phyloP scores from a whole-genome alignment of 2,888 invertebrate genomes.

The Disparrhopalites patrizii region DNA sequence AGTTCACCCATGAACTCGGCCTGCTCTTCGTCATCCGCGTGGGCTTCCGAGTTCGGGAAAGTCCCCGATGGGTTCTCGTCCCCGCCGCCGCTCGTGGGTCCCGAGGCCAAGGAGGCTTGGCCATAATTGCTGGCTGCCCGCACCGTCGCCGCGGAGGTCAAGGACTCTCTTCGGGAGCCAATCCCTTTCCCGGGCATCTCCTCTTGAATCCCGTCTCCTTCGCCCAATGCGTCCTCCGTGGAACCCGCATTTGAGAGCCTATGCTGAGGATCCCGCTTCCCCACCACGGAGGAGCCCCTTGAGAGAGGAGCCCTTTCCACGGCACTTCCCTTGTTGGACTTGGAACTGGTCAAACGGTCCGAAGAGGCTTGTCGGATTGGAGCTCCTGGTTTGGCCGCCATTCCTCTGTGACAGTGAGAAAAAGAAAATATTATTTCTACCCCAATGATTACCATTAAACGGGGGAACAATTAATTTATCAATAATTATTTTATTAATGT shows the following conservation, averaged over 20 bases:
- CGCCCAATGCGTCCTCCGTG: slow-evolving; percentile 9
- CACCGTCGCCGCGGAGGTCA: slow-evolving; percentile 1
- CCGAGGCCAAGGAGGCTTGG: no score
- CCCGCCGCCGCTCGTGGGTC: slow-evolving; percentile 8
- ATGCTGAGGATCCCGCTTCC: not conserved
- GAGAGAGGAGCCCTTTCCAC: not conserved
- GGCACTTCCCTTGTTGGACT: not conserved
- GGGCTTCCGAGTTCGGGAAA: slow-evolving; percentile 12
- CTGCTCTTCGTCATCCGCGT: slow-evolving; percentile 16
- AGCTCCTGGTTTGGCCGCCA: not conserved
- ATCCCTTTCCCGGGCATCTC: not conserved
- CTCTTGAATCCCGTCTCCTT: slow-evolving; percentile 15
- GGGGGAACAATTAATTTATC: no score
- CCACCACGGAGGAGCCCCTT: not conserved
- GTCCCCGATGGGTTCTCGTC: slow-evolving; percentile 1
- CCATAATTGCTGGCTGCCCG: not conserved
- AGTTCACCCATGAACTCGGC: slow-evolving; percentile 35
- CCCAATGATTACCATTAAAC: no score
- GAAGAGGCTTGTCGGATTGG: not conserved
- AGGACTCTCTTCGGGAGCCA: slow-evolving; percentile 14
- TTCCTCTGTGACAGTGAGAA: no score
- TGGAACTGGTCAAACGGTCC: not conserved
- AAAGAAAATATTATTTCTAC: no score
- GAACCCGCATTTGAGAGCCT: not conserved
- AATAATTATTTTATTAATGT: no score